Conservation (phyloP, 2,797 vertebrate species). For the Tinamus major region DNA sequence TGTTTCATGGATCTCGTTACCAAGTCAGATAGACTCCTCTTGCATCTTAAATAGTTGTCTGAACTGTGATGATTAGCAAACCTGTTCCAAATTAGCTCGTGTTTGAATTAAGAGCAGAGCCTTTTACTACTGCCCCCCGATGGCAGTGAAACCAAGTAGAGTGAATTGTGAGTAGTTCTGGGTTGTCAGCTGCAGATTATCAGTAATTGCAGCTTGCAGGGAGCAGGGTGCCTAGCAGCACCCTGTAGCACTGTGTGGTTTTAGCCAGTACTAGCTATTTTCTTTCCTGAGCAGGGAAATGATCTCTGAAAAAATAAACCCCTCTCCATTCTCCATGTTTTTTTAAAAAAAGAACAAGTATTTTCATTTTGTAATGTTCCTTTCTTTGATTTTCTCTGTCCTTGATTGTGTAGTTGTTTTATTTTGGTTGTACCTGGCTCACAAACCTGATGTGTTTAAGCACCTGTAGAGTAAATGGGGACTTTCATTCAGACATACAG, state of each 20-base stretch:
- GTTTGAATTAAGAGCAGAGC: neutral
- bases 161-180: neutral
- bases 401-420: neutral
- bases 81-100: neutral
- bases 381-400: neutral
- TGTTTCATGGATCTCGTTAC: neutral
- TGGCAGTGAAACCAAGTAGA: neutral
- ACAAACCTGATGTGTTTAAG: neutral
- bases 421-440: neutral
- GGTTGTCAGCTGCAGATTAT: neutral
- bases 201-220: neutral
- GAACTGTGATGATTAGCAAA: neutral
- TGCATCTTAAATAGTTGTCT: fast-evolving
- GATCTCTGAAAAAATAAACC: neutral
- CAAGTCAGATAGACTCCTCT: neutral
- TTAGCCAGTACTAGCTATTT: neutral
- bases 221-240: neutral
- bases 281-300: neutral
- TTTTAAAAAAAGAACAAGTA: neutral
- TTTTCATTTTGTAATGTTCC: neutral
- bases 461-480: neutral
- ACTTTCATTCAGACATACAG: neutral
- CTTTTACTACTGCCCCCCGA: fast-evolving
- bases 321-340: fast-evolving
- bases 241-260: neutral